phyloP scores from a whole-genome alignment of 2,113 vertebrate genomes.

The Hippocampus abdominalis region DNA sequence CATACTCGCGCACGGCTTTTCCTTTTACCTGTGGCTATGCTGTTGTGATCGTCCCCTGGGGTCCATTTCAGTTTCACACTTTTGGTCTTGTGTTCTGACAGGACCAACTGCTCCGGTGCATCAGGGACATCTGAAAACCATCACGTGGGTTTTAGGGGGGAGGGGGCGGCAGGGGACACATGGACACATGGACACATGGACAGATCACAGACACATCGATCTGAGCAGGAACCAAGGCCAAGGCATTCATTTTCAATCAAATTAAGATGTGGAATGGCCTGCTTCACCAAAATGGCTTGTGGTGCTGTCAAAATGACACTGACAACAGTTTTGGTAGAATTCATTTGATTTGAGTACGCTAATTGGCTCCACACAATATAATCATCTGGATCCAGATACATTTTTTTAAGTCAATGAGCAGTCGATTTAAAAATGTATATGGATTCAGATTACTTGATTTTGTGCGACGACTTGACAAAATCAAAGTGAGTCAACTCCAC shows the following conservation, averaged over 20 bases:
- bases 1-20: constrained; percentile 12
- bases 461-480: no score
- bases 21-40: constrained; percentile 80
- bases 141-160: constrained; percentile 13
- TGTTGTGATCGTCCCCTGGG: constrained; percentile 83
- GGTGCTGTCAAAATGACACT: constrained; percentile 5
- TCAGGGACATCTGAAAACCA: constrained; percentile 82
- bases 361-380: no score
- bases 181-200: no score
- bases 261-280: constrained; percentile 34
- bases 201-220: constrained; percentile 22
- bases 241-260: constrained; percentile 24
- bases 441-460: no score
- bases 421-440: no score
- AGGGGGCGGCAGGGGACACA: constrained; percentile 9
- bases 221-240: constrained; percentile 22
- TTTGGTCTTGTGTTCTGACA: constrained; percentile 79
- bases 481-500: no score
- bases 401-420: no score
- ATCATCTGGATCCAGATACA: no score
- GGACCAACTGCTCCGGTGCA: constrained; percentile 77
- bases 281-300: constrained; percentile 3
- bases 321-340: no score
- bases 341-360: no score
- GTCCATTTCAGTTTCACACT: constrained; percentile 86